phyloP scores from a whole-genome alignment of 2,797 vertebrate genomes.

The Clarias platycephalus region DNA sequence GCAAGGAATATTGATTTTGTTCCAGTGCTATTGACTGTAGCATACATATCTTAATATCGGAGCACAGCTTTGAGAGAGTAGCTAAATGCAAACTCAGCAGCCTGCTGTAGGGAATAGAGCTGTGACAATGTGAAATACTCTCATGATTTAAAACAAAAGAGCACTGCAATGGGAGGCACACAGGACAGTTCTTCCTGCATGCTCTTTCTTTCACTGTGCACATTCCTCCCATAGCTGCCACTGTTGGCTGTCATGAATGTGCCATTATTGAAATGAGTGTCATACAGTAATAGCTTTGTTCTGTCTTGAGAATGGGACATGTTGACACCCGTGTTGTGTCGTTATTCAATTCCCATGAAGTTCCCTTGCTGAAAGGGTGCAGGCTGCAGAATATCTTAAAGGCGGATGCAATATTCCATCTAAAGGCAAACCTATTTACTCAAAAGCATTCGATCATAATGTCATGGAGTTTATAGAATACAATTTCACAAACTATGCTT shows the following conservation, averaged over 20 bases:
- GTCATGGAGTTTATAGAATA: constrained; percentile 49
- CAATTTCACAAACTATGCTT: constrained; percentile 39
- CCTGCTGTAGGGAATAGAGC: constrained; percentile 34
- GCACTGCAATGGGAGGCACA: constrained; percentile 9
- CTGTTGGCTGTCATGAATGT: constrained; percentile 53
- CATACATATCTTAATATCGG: constrained; percentile 60
- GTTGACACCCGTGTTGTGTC: constrained; percentile 52
- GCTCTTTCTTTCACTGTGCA: constrained; percentile 38
- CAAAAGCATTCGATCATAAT: constrained; percentile 57
- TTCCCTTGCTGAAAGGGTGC: constrained; percentile 43
- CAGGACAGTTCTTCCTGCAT: constrained; percentile 9
- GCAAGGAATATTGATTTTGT: constrained; percentile 70
- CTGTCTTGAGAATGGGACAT: constrained; percentile 51
- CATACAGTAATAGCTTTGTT: constrained; percentile 57
- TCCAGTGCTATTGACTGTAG: constrained; percentile 67
- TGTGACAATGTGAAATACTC: constrained; percentile 32
- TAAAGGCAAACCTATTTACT: constrained; percentile 48
- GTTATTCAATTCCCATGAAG: constrained; percentile 53
- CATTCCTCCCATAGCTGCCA: constrained; percentile 42
- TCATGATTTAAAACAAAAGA: constrained; percentile 47
- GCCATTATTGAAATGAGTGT: constrained; percentile 63
- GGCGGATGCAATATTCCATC: constrained; percentile 42
- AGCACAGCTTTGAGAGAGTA: constrained; percentile 61
- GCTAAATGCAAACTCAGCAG: constrained; percentile 55
- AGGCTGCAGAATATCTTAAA: constrained; percentile 52